phyloP scores from a whole-genome alignment of 2,888 invertebrate genomes.

The Empis stercorea region DNA sequence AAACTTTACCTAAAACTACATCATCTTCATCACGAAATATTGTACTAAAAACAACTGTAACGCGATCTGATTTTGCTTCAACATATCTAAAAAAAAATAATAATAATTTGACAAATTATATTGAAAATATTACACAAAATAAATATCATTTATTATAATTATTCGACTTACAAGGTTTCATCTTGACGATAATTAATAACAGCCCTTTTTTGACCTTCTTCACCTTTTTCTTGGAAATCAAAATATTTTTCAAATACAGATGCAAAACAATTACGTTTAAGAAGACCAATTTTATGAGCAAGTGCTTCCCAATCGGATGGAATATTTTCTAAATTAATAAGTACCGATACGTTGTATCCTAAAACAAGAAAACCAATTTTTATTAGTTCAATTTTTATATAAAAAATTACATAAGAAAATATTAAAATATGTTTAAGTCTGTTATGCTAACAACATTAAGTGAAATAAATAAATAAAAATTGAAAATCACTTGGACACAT shows the following conservation, averaged over 20 bases:
- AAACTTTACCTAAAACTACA: conserved; percentile 96
- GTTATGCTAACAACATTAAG: not conserved
- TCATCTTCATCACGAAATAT: conserved; percentile 98
- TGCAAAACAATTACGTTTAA: conserved; percentile 98
- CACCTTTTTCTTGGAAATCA: conserved; percentile 88
- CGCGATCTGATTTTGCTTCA: conserved; percentile 94
- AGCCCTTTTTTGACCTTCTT: conserved; percentile 82
- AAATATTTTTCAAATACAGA: conserved; percentile 99
- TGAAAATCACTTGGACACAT: too few relatives aligned
- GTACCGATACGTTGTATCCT: conserved; percentile 90
- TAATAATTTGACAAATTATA: conserved; percentile 30
- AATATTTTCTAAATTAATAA: conserved; percentile 85
- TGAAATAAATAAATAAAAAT: too few relatives aligned
- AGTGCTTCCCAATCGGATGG: conserved; percentile 80
- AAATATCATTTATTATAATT: too few relatives aligned
- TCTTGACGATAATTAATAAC: conserved; percentile 98
- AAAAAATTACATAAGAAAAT: not conserved
- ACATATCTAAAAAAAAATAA: conserved; percentile 62
- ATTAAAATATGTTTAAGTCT: too few relatives aligned
- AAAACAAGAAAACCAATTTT: conserved; percentile 18
- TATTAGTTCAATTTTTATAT: not conserved
- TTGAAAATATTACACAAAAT: too few relatives aligned
- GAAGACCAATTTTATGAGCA: conserved; percentile 82
- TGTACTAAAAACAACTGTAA: conserved; percentile 98
- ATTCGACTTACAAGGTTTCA: conserved; percentile 79